A percentile compares a stretch with the other conserved stretches of the same genome.
These are phyloP conservation scores for Lathamus discolor DNA, from an alignment of 2,113 vertebrate species.

Conservation along the genomic window DNA sequence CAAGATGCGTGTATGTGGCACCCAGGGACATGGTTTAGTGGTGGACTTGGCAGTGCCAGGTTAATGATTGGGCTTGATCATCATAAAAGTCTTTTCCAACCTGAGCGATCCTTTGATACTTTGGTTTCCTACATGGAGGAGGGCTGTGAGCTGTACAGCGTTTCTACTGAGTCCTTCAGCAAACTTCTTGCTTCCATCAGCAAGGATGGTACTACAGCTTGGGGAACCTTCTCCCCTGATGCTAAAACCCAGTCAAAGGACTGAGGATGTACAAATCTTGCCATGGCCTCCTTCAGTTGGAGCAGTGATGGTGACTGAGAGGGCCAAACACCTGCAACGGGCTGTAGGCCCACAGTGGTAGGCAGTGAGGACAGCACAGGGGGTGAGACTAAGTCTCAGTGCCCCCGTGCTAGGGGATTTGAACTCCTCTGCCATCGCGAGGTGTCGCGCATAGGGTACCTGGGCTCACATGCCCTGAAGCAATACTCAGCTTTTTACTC, in stretches of 20 bases:
- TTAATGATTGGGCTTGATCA: background rate
- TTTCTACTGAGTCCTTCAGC: background rate
- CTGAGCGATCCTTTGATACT: background rate
- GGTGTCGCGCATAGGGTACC: no score
- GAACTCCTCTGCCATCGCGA: background rate
- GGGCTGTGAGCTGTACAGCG: background rate
- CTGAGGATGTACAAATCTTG: background rate
- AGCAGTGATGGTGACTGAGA: background rate
- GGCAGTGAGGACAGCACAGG: fast-evolving
- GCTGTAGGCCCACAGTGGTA: background rate
- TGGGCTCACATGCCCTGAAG: background rate
- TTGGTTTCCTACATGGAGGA: background rate
- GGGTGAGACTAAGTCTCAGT: background rate
- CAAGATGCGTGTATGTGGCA: background rate
- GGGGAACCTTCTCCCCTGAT: background rate
- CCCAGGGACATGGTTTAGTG: background rate
- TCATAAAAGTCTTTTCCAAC: background rate
- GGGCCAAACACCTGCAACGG: background rate
- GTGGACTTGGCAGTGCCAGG: background rate
- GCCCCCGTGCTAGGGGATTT: fast-evolving
- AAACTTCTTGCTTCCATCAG: background rate
- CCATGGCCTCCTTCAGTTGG: background rate
- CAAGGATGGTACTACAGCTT: background rate
- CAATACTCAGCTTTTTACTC: background rate
- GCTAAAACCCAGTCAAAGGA: background rate